Percentiles rank a stretch among this genome's conserved stretches.
Evolutionary conservation across 2,113 vertebrate species (phyloP).

Genomic region (Ciconia stormi): DNA sequence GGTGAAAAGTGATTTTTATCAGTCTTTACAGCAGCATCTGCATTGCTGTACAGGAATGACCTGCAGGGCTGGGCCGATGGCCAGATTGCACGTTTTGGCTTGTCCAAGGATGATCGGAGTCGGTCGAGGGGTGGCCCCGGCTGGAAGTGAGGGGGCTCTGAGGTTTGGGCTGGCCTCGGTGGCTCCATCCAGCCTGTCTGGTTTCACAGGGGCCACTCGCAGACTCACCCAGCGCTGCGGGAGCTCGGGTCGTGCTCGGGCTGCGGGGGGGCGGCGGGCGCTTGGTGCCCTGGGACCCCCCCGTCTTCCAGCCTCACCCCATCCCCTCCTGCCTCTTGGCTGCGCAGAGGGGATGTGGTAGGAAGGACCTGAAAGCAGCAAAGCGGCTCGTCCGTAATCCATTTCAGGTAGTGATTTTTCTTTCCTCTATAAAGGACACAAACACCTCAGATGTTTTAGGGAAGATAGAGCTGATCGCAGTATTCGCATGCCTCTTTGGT

Average conservation of each 20-base stretch:
- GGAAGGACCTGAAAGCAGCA: neutral
- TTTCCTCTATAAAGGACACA: neutral
- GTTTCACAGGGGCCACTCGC: neutral
- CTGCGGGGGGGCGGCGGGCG: accelerated
- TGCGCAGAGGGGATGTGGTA: accelerated
- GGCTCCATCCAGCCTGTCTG: neutral
- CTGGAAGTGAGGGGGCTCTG: neutral
- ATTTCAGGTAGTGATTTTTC: neutral
- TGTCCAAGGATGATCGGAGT: accelerated
- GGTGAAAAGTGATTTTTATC: neutral
- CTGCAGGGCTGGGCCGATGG: neutral
- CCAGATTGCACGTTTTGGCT: neutral
- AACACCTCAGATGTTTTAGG: neutral
- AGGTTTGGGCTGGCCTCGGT: neutral
- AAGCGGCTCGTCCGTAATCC: neutral
- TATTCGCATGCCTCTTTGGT: neutral
- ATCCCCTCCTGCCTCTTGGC: neutral
- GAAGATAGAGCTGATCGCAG: neutral
- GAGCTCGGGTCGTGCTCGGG: accelerated
- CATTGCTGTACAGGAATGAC: neutral
- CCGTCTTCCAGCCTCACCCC: neutral
- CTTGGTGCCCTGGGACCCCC: neutral
- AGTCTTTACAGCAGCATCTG: neutral
- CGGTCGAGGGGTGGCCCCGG: accelerated
- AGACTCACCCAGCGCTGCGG: accelerated